phyloP scores from a whole-genome alignment of 1,140 invertebrate genomes.

The Aleiodes sp. region DNA sequence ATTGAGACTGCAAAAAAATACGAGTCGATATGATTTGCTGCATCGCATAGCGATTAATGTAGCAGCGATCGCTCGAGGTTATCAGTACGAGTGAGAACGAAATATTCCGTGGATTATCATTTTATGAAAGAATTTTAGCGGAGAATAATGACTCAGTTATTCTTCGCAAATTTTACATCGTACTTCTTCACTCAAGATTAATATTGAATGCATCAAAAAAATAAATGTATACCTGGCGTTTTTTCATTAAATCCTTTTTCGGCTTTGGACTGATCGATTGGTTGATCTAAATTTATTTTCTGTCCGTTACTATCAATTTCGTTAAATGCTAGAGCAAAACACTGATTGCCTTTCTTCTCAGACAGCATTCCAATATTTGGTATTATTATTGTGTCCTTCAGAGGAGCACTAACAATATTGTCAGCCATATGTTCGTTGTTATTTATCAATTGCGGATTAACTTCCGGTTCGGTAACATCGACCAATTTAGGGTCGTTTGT shows the following conservation, averaged over 20 bases:
- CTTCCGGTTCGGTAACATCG: slow-evolving; percentile 41
- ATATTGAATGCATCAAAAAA: not conserved
- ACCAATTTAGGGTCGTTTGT: slow-evolving; percentile 50
- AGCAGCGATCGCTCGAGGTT: slow-evolving; percentile 1
- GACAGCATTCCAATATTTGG: slow-evolving; percentile 25
- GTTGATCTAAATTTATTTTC: slow-evolving; percentile 10
- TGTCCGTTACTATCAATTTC: slow-evolving; percentile 30
- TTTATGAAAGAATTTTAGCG: not conserved
- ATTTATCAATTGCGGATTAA: slow-evolving; percentile 29
- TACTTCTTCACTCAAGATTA: not conserved
- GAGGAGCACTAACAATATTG: slow-evolving; percentile 1
- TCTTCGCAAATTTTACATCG: not conserved
- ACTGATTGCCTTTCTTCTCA: slow-evolving; percentile 18
- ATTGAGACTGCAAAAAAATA: not conserved
- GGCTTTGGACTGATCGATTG: slow-evolving; percentile 29
- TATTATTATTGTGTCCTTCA: slow-evolving; percentile 33
- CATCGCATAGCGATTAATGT: not conserved
- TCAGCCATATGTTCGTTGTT: not conserved
- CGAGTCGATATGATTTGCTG: not conserved
- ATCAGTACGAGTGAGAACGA: slow-evolving; percentile 13
- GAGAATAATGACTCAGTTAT: no score
- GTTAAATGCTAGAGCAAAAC: slow-evolving; percentile 29
- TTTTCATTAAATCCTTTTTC: slow-evolving; percentile 11
- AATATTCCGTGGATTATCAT: slow-evolving; percentile 14
- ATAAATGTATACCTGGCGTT: slow-evolving; percentile 15